phyloP scores from a whole-genome alignment of 2,888 invertebrate genomes.

The Nephrotoma flavescens region DNA sequence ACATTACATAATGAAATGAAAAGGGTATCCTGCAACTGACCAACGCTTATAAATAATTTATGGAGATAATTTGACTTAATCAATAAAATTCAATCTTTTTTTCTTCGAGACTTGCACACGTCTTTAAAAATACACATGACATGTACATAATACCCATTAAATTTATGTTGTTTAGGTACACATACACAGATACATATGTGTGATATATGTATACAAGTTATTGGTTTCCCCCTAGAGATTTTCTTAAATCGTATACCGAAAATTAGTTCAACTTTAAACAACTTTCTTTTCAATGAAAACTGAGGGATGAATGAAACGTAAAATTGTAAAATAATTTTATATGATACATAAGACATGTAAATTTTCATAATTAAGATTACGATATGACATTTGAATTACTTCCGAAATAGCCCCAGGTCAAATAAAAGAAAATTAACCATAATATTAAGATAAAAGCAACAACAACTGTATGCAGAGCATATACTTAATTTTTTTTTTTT shows the following conservation, averaged over 20 bases:
- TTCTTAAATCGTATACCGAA: neutral
- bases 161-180: neutral
- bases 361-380: neutral
- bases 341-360: neutral
- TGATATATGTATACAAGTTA: neutral
- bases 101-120: neutral
- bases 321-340: neutral
- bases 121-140: neutral
- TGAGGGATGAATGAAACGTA: neutral
- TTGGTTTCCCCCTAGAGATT: neutral
- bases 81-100: neutral
- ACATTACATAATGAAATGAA: neutral
- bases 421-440: neutral
- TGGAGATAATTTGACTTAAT: neutral
- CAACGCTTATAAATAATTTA: neutral
- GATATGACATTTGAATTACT: slow-evolving; percentile 1
- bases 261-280: neutral
- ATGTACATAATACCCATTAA: neutral
- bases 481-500: neutral
- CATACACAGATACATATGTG: neutral
- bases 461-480: neutral
- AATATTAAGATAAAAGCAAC: neutral
- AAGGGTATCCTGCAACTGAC: neutral
- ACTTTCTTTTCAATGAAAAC: neutral
- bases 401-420: slow-evolving; percentile 10